Evolutionary conservation across 37 sponge, comb jelly and placozoan genomes (phyloP).

Genomic region (Cliona cf. orientalis): DNA sequence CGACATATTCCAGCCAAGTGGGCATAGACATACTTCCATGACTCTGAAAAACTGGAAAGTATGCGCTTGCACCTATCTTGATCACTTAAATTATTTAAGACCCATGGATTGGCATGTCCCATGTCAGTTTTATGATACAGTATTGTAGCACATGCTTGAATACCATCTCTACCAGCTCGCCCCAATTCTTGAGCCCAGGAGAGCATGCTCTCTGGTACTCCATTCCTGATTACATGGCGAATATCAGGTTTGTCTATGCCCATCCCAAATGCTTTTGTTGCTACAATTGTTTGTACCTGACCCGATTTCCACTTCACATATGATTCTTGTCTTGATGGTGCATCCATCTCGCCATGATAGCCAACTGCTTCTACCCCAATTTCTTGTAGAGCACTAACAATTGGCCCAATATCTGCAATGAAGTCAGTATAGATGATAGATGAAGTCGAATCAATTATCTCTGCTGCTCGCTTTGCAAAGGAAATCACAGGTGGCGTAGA

Average conservation of each 20-base stretch:
- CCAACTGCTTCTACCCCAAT: slow-evolving; percentile 17
- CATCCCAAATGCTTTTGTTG: too few species aligned
- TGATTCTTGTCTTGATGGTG: slow-evolving; percentile 4
- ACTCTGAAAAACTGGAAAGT: too few species aligned
- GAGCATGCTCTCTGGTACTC: slow-evolving; percentile 10
- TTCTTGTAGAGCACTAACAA: slow-evolving; percentile 2
- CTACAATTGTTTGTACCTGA: slow-evolving; percentile 24
- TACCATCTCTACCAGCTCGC: slow-evolving; percentile 15
- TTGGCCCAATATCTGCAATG: slow-evolving; percentile 25
- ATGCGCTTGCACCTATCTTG: too few species aligned
- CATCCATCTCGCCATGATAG: slow-evolving; percentile 31
- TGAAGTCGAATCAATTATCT: neutral
- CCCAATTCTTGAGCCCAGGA: slow-evolving; percentile 14
- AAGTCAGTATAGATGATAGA: slow-evolving; percentile 20
- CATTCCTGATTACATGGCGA: slow-evolving; percentile 29
- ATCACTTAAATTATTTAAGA: too few species aligned
- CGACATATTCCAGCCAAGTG: too few species aligned
- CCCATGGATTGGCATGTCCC: too few species aligned
- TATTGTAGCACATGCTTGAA: too few species aligned
- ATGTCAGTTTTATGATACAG: too few species aligned
- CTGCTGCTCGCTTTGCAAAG: neutral
- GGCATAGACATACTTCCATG: too few species aligned
- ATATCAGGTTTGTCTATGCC: slow-evolving; percentile 34
- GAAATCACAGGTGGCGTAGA: neutral
- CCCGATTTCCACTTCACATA: slow-evolving; percentile 31